Evolutionary conservation across 92 coral and sea anemone species (phyloP).

Genomic region (Zoanthus sansibaricus): DNA sequence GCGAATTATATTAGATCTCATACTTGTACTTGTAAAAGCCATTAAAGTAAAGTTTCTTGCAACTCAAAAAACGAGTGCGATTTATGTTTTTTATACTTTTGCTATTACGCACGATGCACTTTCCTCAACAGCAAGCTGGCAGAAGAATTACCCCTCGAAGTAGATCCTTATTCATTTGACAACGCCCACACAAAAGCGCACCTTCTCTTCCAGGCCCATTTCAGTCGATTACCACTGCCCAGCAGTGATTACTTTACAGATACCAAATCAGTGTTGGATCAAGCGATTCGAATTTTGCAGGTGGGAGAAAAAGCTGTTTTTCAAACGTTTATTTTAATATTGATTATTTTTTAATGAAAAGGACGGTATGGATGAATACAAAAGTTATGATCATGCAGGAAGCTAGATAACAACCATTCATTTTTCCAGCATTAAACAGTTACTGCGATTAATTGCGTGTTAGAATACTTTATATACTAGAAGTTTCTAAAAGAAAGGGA

Average conservation of each 20-base stretch:
- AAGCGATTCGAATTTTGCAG: conserved; percentile 95
- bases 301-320: conserved; percentile 42
- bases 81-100: too few relatives aligned
- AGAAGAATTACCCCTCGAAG: conserved; percentile 90
- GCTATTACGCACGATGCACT: too few relatives aligned
- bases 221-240: conserved; percentile 83
- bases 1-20: too few relatives aligned
- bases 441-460: too few relatives aligned
- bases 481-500: too few relatives aligned
- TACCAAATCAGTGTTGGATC: conserved; percentile 94
- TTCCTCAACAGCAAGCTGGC: conserved; percentile 78
- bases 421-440: too few relatives aligned
- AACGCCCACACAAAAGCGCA: conserved; percentile 95
- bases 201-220: conserved; percentile 95
- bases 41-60: too few relatives aligned
- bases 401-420: too few relatives aligned
- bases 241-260: conserved; percentile 96
- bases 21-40: too few relatives aligned
- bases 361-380: background rate
- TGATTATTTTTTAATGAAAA: background rate
- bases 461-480: too few relatives aligned
- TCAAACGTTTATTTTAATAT: background rate
- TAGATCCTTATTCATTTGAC: conserved; percentile 85
- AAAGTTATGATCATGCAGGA: too few relatives aligned
- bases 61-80: too few relatives aligned